Evolutionary conservation across 2,888 invertebrate species (phyloP), one percentile per base, ranked within the genome.

Genomic region (Amiota communis): DNA sequence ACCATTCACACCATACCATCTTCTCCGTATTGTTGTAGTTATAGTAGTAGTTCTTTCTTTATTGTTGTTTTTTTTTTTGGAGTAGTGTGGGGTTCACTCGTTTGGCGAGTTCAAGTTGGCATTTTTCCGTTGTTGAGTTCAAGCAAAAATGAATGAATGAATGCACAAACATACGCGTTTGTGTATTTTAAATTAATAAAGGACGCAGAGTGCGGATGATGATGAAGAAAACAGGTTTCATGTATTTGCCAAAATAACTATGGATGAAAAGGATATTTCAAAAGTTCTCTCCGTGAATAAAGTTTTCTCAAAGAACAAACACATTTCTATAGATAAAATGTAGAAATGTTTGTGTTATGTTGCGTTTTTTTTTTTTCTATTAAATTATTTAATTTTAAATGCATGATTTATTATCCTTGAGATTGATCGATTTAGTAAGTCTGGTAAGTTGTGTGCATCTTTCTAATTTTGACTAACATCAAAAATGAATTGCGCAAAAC

Each of bases 141-240:
- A 59, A 72, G 71, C 63, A 69, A 72, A 69, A 71, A 61, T 47
- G 72, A 71, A 72, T 71, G 36, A 65, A 72, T 67, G 69, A 57
- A 70, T 65, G 61, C 71, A 11, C 65, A 67, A 59, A 70, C 57
- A 69, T 71, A 63, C 53, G 59, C 20, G 72, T 61, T 48, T 75
- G 67, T 79, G 81, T 81, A 78, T 79, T 79, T 80, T 85, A 85
- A 86, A 86, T 86, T 86, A 86, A 86, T 86, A 86, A 86, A 83
- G 83, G 79, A 80, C 73, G 68, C 65, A 73, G 75, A 75, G 72
- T 61, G 73, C 70, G 63, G 64, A 48, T 36, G 23, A 13, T 36
- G 56, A 47, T n/a, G 10, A 49, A 36, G 51, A n/a, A 53, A 56
- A 13, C 36, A 36, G 3, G 59, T 72, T 85, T 82, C 36, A 36